A percentile compares a stretch with the other conserved stretches of the same genome.
Evolutionary conservation across 1,140 invertebrate species (phyloP).

Genomic region (Zaprionus vittiger): DNA sequence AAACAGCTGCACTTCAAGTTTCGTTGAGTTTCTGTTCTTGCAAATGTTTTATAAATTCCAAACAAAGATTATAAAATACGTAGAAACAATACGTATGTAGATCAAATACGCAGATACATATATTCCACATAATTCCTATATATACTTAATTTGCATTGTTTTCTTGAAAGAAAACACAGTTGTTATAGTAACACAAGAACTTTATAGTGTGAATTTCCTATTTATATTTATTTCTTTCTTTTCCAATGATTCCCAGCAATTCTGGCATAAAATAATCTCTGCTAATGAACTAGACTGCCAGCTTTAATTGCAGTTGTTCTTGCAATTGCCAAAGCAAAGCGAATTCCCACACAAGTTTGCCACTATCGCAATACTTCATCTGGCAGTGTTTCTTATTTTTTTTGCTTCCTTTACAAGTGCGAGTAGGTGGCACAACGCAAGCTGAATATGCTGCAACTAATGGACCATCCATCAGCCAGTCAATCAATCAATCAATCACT

Average conservation of each 20-base stretch:
- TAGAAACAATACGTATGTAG: too few species aligned
- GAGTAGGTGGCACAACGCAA: conserved; percentile 19
- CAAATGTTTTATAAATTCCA: background rate
- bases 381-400: background rate
- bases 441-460: conserved; percentile 33
- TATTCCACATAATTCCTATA: too few species aligned
- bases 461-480: conserved; percentile 66
- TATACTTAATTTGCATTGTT: too few species aligned
- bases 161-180: too few species aligned
- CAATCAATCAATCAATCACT: conserved; percentile 64
- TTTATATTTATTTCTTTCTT: too few species aligned
- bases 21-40: background rate
- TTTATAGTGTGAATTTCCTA: too few species aligned
- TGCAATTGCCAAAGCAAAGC: background rate
- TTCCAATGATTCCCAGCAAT: too few species aligned
- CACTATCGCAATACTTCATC: conserved; percentile 15
- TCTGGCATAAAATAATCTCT: background rate
- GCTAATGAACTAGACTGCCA: background rate
- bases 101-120: too few species aligned
- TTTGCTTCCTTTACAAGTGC: conserved; percentile 13
- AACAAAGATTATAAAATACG: too few species aligned
- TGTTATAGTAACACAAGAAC: too few species aligned
- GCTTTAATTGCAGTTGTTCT: background rate
- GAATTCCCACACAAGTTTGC: conserved; percentile 23
- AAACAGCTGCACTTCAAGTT: background rate